These are phyloP conservation scores for Boloria euphrosyne DNA, from an alignment of 2,888 invertebrate species.

Conservation along the genomic window DNA sequence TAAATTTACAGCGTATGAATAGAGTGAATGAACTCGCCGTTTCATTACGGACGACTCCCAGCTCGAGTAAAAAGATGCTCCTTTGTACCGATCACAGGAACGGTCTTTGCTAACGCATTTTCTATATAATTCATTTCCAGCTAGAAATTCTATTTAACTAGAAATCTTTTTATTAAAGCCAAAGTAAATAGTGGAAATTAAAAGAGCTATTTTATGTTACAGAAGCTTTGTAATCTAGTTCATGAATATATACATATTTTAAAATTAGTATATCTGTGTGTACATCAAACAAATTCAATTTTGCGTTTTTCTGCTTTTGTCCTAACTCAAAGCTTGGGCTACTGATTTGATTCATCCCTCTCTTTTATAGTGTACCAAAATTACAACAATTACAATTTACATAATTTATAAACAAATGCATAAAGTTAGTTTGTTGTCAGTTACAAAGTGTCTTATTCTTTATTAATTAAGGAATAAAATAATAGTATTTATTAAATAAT, in stretches of 20 bases:
- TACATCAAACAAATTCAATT: background rate
- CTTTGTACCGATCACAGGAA: slow-evolving; percentile 27
- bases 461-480: too few species aligned
- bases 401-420: too few species aligned
- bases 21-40: slow-evolving; percentile 39
- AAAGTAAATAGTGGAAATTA: slow-evolving; percentile 14
- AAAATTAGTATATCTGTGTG: background rate
- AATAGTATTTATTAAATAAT: too few species aligned
- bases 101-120: slow-evolving; percentile 20
- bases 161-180: slow-evolving; percentile 13
- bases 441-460: too few species aligned
- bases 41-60: slow-evolving; percentile 37
- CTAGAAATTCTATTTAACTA: slow-evolving; percentile 14
- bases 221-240: background rate
- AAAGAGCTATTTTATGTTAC: slow-evolving; percentile 13
- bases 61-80: slow-evolving; percentile 30
- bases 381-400: too few species aligned
- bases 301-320: background rate
- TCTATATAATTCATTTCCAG: slow-evolving; percentile 26
- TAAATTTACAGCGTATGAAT: slow-evolving; percentile 41
- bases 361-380: too few species aligned
- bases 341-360: too few species aligned
- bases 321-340: background rate
- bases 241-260: background rate
- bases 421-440: too few species aligned